These are phyloP conservation scores for Ptychoptera albimana DNA, from an alignment of 2,888 invertebrate genomes.

Conservation along the genomic window DNA sequence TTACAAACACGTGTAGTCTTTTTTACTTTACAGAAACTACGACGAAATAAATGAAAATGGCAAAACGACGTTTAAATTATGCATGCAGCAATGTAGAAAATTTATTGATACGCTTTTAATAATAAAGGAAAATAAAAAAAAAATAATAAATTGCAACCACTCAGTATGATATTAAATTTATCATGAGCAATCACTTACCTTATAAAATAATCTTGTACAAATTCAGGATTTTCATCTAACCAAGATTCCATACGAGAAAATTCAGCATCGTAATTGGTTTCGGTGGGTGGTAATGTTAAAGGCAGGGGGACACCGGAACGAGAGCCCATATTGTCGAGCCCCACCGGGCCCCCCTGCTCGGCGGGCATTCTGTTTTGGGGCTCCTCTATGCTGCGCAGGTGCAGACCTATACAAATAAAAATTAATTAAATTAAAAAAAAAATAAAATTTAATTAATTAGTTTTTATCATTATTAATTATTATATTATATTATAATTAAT, in stretches of 20 bases:
- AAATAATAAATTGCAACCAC: background rate
- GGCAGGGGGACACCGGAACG: conserved; percentile 33
- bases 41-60: too few species aligned
- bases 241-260: conserved; percentile 85
- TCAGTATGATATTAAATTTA: conserved; percentile 9
- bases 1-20: too few species aligned
- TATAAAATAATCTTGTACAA: conserved; percentile 87
- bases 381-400: conserved; percentile 73
- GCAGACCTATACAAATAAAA: conserved; percentile 53
- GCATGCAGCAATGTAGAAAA: too few species aligned
- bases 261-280: conserved; percentile 59
- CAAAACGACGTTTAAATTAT: too few species aligned
- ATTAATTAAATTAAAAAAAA: too few species aligned
- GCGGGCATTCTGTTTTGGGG: conserved; percentile 46
- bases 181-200: conserved; percentile 47
- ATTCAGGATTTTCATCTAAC: conserved; percentile 94
- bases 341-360: conserved; percentile 47
- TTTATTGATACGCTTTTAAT: too few species aligned
- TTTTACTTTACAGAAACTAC: too few species aligned
- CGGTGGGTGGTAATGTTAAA: conserved; percentile 20
- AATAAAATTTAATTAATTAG: conserved; percentile 2
- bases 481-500: too few species aligned
- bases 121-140: conserved; percentile 2
- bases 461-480: background rate
- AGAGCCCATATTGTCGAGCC: conserved; percentile 40